These are phyloP conservation scores for Bungarus multicinctus DNA, from an alignment of 2,113 vertebrate genomes.

Conservation along the genomic window DNA sequence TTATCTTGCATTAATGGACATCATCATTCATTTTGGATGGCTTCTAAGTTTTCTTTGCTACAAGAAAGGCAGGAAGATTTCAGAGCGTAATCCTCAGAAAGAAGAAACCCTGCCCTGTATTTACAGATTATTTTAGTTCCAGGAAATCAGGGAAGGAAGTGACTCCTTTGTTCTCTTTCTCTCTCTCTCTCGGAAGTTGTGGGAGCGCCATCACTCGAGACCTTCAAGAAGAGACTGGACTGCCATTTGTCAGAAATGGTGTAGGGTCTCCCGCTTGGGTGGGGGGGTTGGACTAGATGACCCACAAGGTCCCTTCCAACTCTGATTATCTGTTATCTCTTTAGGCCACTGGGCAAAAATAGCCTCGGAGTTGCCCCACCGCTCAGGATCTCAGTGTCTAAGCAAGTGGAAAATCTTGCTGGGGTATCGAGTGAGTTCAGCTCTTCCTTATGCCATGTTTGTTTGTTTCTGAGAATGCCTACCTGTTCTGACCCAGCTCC, in stretches of 20 bases:
- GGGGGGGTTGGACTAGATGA: too few relatives aligned
- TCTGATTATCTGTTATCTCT: background rate
- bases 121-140: background rate
- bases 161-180: background rate
- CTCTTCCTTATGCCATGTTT: background rate
- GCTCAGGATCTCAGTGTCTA: slow-evolving; percentile 80
- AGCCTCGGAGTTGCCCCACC: slow-evolving; percentile 80
- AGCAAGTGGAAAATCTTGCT: slow-evolving; percentile 81
- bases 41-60: background rate
- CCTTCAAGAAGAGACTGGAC: too few relatives aligned
- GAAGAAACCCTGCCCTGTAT: background rate
- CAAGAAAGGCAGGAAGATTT: background rate
- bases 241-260: too few relatives aligned
- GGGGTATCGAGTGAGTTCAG: slow-evolving; percentile 52
- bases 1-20: background rate
- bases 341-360: slow-evolving; percentile 90
- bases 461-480: background rate
- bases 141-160: background rate
- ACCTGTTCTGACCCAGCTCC: too few relatives aligned
- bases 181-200: background rate
- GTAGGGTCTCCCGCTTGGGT: too few relatives aligned
- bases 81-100: background rate
- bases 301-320: too few relatives aligned
- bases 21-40: background rate
- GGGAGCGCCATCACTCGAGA: too few relatives aligned